Conservation (phyloP, 2,888 invertebrate genomes). For the Eupithecia dodoneata region DNA sequence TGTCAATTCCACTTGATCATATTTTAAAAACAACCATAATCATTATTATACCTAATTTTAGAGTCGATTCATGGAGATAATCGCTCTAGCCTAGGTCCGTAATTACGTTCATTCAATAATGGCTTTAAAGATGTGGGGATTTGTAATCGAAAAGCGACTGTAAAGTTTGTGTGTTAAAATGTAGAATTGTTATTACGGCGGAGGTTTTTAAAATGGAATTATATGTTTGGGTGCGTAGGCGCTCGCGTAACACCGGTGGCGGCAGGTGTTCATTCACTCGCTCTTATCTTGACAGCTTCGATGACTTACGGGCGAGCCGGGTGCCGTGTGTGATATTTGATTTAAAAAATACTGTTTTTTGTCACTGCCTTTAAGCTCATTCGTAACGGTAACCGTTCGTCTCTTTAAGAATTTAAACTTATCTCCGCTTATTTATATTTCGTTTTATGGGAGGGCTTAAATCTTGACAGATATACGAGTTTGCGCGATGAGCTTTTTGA, state of each 20-base stretch:
- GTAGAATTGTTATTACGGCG: conserved; percentile 47
- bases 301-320: conserved; percentile 77
- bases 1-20: conserved; percentile 70
- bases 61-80: conserved; percentile 76
- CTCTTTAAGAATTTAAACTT: conserved; percentile 73
- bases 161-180: conserved; percentile 52
- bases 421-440: conserved; percentile 64
- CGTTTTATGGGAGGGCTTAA: conserved; percentile 65
- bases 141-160: conserved; percentile 56
- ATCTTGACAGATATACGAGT: conserved; percentile 68
- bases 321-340: conserved; percentile 77
- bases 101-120: conserved; percentile 63
- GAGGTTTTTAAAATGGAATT: conserved; percentile 60
- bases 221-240: conserved; percentile 64
- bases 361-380: conserved; percentile 76
- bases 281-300: conserved; percentile 83
- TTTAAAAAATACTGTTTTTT: conserved; percentile 67
- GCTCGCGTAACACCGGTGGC: conserved; percentile 81
- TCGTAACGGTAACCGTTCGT: conserved; percentile 80
- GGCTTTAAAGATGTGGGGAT: conserved; percentile 47
- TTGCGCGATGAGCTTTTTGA: conserved; percentile 42
- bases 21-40: conserved; percentile 77
- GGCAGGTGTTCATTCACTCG: conserved; percentile 82
- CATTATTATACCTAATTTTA: conserved; percentile 79
- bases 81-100: conserved; percentile 66